These are phyloP conservation scores for Apotomis turbidana DNA, from an alignment of 2,888 invertebrate genomes.

Conservation along the genomic window DNA sequence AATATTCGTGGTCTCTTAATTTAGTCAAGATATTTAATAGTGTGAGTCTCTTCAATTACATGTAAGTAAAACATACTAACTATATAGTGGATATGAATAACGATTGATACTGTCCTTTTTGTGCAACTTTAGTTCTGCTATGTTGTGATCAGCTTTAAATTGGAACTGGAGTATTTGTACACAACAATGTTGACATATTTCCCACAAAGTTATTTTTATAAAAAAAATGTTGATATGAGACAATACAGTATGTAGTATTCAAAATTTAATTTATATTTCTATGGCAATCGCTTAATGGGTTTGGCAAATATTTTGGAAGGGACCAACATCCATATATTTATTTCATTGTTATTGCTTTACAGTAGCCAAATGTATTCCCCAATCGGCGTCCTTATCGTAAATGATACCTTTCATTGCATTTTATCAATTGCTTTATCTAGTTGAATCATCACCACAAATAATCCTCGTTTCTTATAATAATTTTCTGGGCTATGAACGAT, in stretches of 20 bases:
- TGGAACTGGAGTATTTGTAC: slow-evolving; percentile 78
- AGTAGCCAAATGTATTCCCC: slow-evolving; percentile 56
- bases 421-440: slow-evolving; percentile 63
- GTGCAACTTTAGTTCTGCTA: slow-evolving; percentile 81
- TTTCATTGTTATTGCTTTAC: slow-evolving; percentile 54
- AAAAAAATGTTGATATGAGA: slow-evolving; percentile 76
- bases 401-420: slow-evolving; percentile 66
- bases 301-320: slow-evolving; percentile 77
- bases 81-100: slow-evolving; percentile 58
- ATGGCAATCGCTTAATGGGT: slow-evolving; percentile 62
- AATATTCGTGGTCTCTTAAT: slow-evolving; percentile 82
- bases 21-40: slow-evolving; percentile 84
- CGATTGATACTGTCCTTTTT: slow-evolving; percentile 75
- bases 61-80: slow-evolving; percentile 78
- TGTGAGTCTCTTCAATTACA: slow-evolving; percentile 80
- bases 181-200: slow-evolving; percentile 73
- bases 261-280: slow-evolving; percentile 62
- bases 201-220: slow-evolving; percentile 81
- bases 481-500: slow-evolving; percentile 77
- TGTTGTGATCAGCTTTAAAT: slow-evolving; percentile 82
- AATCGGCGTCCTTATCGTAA: slow-evolving; percentile 54
- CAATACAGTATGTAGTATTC: slow-evolving; percentile 79
- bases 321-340: slow-evolving; percentile 74
- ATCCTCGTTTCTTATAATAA: slow-evolving; percentile 62
- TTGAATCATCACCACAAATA: slow-evolving; percentile 58